Conservation (phyloP, 2,888 invertebrate genomes). For the Erebia palarica region DNA sequence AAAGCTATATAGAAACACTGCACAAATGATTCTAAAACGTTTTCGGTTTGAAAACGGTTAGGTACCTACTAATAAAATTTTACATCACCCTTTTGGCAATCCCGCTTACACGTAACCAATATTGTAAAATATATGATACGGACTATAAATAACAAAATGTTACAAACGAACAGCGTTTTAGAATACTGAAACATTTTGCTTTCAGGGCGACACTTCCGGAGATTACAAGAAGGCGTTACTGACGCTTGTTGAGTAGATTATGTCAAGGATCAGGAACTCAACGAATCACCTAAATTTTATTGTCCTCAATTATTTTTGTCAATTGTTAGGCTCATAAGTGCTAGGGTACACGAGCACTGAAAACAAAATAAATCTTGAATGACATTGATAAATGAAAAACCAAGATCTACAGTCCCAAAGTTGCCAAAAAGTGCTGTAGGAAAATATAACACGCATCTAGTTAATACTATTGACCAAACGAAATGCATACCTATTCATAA, state of each 20-base stretch:
- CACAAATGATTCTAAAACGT: conserved; percentile 1
- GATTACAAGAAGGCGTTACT: conserved; percentile 96
- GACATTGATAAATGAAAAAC: conserved; percentile 7
- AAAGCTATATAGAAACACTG: neutral
- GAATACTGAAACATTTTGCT: conserved; percentile 73
- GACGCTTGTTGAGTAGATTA: conserved; percentile 88
- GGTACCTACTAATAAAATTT: neutral
- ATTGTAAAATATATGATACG: neutral
- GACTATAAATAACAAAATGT: neutral
- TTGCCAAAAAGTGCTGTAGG: neutral
- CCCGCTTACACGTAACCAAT: neutral
- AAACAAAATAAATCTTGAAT: conserved; percentile 31
- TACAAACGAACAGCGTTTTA: conserved; percentile 44
- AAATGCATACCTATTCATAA: neutral
- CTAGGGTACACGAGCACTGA: conserved; percentile 37
- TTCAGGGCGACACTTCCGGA: conserved; percentile 95
- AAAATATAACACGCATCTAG: neutral
- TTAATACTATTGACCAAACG: neutral
- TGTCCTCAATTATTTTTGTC: conserved; percentile 68
- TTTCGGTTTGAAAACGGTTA: neutral
- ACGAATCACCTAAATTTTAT: conserved; percentile 59
- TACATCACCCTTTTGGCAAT: neutral
- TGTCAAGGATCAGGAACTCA: conserved; percentile 53
- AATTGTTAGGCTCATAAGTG: conserved; percentile 67
- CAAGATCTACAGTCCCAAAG: conserved; percentile 1